Percentiles rank a stretch among this genome's conserved stretches.
These are phyloP conservation scores for Otolemur garnettii DNA, from an alignment of 2,113 vertebrate species.

Conservation along the genomic window DNA sequence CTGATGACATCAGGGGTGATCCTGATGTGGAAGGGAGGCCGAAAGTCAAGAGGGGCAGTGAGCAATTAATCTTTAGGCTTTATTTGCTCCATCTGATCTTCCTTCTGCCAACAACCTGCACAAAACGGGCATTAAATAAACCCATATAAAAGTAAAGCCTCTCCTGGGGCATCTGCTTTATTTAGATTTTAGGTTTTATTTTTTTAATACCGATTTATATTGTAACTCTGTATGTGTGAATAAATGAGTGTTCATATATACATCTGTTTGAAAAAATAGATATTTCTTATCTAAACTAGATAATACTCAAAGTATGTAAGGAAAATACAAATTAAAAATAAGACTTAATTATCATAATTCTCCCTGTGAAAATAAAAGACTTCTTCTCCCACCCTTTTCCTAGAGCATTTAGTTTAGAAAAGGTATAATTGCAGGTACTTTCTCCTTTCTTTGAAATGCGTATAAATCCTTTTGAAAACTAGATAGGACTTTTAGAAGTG, in stretches of 20 bases:
- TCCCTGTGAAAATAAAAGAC: background rate
- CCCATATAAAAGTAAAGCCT: background rate
- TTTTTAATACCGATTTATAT: conserved; percentile 16
- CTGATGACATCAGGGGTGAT: conserved; percentile 20
- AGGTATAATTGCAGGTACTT: background rate
- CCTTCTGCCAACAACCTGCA: conserved; percentile 42
- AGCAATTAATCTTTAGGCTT: conserved; percentile 65
- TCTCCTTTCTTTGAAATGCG: background rate
- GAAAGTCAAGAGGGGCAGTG: conserved; percentile 51
- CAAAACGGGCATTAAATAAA: conserved; percentile 26
- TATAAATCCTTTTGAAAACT: background rate
- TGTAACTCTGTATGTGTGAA: background rate
- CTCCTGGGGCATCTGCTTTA: background rate
- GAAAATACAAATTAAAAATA: conserved; percentile 14
- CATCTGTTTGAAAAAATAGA: background rate
- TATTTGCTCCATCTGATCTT: conserved; percentile 38
- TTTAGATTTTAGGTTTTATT: background rate
- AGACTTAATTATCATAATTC: background rate
- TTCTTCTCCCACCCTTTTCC: background rate
- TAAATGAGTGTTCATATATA: background rate
- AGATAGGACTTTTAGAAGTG: background rate
- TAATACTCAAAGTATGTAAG: background rate
- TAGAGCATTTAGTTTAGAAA: background rate
- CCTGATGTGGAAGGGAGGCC: conserved; percentile 4
- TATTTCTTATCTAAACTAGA: background rate